Evolutionary conservation across 2,113 vertebrate species (phyloP).

Genomic region (Peromyscus polionotus): DNA sequence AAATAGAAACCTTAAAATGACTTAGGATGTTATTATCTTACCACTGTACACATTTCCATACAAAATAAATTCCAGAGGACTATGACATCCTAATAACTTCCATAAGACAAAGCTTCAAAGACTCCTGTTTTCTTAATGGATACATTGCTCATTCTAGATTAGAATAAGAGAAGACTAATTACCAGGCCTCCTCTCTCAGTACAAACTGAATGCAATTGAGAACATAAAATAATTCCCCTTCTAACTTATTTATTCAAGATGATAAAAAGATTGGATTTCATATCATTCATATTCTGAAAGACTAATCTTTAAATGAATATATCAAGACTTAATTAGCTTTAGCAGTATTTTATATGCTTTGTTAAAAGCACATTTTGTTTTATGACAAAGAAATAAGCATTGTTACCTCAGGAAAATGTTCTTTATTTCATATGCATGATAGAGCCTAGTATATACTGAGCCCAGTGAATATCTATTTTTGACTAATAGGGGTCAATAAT

Average conservation of each 20-base stretch:
- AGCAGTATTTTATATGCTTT: conserved; percentile 5
- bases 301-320: conserved; percentile 22
- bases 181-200: conserved; percentile 25
- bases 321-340: conserved; percentile 60
- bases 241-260: conserved; percentile 58
- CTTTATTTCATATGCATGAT: not conserved
- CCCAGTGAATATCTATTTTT: not conserved
- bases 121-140: conserved; percentile 48
- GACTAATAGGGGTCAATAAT: not conserved
- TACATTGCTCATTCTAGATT: conserved; percentile 38
- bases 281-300: conserved; percentile 54
- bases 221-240: conserved; percentile 51
- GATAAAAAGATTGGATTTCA: conserved; percentile 34
- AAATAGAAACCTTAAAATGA: conserved; percentile 63
- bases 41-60: conserved; percentile 24
- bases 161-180: conserved; percentile 59
- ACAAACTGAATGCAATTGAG: conserved; percentile 45
- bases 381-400: conserved; percentile 35
- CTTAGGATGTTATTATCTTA: conserved; percentile 52
- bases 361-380: conserved; percentile 50
- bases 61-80: conserved; percentile 63
- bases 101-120: not conserved
- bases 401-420: not conserved
- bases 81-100: conserved; percentile 37
- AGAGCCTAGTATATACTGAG: not conserved